Evolutionary conservation across 2,797 vertebrate species (phyloP).

Genomic region (Ctenopoma kingsleyae): DNA sequence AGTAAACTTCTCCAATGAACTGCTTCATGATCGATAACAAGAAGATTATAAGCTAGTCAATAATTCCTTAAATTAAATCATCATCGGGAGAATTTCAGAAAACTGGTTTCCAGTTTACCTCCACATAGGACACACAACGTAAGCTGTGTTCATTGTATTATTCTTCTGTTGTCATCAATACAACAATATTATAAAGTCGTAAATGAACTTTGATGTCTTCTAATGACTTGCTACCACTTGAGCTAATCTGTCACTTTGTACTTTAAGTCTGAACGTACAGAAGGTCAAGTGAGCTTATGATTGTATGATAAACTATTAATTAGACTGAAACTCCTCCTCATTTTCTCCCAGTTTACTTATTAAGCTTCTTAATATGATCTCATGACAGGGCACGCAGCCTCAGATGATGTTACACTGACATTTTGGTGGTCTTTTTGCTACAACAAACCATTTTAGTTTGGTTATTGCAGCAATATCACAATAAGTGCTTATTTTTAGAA

Average conservation of each 20-base stretch:
- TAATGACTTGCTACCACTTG: slow-evolving; percentile 19
- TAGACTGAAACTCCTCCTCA: slow-evolving; percentile 51
- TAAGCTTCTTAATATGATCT: slow-evolving; percentile 52
- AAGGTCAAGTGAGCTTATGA: slow-evolving; percentile 63
- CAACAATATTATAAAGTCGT: slow-evolving; percentile 13
- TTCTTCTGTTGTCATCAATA: not conserved
- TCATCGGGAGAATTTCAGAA: not conserved
- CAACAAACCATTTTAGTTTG: slow-evolving; percentile 20
- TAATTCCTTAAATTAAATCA: slow-evolving; percentile 12
- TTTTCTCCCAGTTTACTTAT: slow-evolving; percentile 53
- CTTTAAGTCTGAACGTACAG: slow-evolving; percentile 37
- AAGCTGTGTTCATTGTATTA: not conserved
- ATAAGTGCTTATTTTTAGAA: slow-evolving; percentile 60
- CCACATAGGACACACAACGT: not conserved
- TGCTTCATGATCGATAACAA: slow-evolving; percentile 4
- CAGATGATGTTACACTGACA: slow-evolving; percentile 10
- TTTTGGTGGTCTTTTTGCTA: not conserved
- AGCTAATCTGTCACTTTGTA: slow-evolving; percentile 38
- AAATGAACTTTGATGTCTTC: slow-evolving; percentile 28
- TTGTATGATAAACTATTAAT: slow-evolving; percentile 65
- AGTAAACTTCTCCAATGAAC: not conserved
- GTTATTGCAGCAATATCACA: slow-evolving; percentile 39
- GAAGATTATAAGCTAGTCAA: not conserved
- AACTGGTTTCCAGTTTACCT: not conserved
- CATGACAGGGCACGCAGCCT: slow-evolving; percentile 34